These are phyloP conservation scores for Chironomus tepperi DNA, from an alignment of 1,140 invertebrate genomes.

Conservation along the genomic window DNA sequence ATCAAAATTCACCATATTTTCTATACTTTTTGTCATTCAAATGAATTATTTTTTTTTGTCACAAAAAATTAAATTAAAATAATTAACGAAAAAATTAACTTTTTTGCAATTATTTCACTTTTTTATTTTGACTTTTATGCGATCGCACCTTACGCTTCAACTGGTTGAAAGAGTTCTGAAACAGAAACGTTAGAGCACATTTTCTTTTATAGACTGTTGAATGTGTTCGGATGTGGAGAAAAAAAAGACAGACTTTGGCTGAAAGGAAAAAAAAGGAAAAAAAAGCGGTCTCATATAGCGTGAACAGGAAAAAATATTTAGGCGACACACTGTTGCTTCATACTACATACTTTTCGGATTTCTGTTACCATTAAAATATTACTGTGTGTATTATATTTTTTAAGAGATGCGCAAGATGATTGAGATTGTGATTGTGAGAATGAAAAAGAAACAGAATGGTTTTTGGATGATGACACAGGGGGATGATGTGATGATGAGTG, in stretches of 20 bases:
- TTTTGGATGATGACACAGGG: too few relatives aligned
- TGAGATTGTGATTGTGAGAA: too few relatives aligned
- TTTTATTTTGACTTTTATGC: not conserved
- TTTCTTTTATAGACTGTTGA: conserved; percentile 23
- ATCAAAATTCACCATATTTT: not conserved
- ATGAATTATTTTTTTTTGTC: not conserved
- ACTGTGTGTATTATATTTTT: too few relatives aligned
- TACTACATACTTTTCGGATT: too few relatives aligned
- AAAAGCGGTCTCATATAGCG: conserved; percentile 21
- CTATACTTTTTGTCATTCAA: not conserved
- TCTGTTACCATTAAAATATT: too few relatives aligned
- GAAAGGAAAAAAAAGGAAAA: not conserved
- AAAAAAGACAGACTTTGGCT: not conserved
- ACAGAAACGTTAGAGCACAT: not conserved
- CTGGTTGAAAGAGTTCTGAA: conserved; percentile 3
- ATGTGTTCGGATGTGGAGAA: not conserved
- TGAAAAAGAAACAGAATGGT: too few relatives aligned
- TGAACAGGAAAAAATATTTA: conserved; percentile 11
- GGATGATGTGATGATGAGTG: too few relatives aligned
- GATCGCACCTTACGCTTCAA: not conserved
- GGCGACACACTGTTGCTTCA: conserved; percentile 8
- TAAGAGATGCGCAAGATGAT: too few relatives aligned
- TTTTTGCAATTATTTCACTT: not conserved
- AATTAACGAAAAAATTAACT: too few relatives aligned
- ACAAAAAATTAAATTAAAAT: too few relatives aligned